Evolutionary conservation across 2,888 invertebrate genomes (phyloP), one percentile per base, ranked within the genome.

Genomic region (Congeria kusceri): DNA sequence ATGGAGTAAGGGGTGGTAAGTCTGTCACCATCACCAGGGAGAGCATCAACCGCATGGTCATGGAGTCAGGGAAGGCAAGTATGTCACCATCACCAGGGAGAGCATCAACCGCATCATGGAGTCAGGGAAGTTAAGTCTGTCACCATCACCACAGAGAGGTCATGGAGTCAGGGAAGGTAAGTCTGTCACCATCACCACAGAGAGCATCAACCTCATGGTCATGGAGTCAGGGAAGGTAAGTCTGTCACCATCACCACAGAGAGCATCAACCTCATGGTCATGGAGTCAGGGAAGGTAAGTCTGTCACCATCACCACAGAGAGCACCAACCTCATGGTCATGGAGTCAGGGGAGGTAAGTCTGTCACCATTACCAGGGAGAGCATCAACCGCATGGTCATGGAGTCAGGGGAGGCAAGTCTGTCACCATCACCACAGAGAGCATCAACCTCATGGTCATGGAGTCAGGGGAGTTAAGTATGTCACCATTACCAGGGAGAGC

Each of bases 161-260:
- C n/a, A n/a, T n/a, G n/a, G n/a, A n/a, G n/a, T n/a, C n/a, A n/a
- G n/a, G n/a, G n/a, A n/a, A n/a, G n/a, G n/a, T n/a, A n/a, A n/a
- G n/a, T n/a, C n/a, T n/a, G n/a, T 99, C 68, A 98, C 97, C 62
- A 97, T 99, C 82, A 98, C 98, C 65, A 98, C 98, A 90, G 96
- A 96, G 85, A 96, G 97, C 88, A 95, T 99, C 86, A 96, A 96
- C 25, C 94, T 99, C 84, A 96, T 97, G 58, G 96, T 96, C 80
- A 95, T 97, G 86, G 98, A 98, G 92, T 96, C 95, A 64, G 96
- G 96, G 63, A 93, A 94, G 88, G 93, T 93, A 84, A 64, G 84
- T 53, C 25, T 20, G 7, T 99, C 68, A 98, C 97, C 62, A 97
- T 99, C 82, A 98, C 98, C 65, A 98, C 98, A 90, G 96, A 96